Evolutionary conservation across 2,113 vertebrate genomes (phyloP), one percentile per base, ranked within the genome.

Genomic region (Brachyistius frenatus): DNA sequence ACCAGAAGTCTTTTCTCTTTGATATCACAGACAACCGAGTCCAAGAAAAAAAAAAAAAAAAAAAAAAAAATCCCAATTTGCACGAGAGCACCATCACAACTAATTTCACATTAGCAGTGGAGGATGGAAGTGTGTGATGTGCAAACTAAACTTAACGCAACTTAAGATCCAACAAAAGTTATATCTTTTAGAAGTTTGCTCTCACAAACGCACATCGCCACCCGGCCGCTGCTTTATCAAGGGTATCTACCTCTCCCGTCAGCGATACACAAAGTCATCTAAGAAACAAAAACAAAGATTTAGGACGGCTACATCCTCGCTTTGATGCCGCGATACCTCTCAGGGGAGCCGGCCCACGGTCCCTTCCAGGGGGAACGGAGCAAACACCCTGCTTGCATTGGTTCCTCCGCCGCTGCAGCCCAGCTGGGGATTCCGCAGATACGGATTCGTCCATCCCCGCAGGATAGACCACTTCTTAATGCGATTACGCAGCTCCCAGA

Each of bases 401-500:
- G 36, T 35, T 76, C 58, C 68, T n/a, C 72, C 73, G 36, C 71
- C 23, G 23, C 23, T 23, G 23, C 23, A 23, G 23, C 23, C 23
- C 23, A 23, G 23, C 23, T 1, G 23, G 23, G 23, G 23, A 23
- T 23, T 23, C 66, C 67, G 15, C 3, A 68, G 78, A 84, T 89
- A 53, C 73, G 0, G 66, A 88, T 89, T 90, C 83, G 73, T 71
- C 90, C 81, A 71, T 83, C 82, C 81, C 82, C 80, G 91, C 62
- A 87, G 90, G 86, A 88, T 71, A 82, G 66, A 66, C 71, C 83
- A 68, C 74, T 67, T 23, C 64, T 84, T 94, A 94, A 95, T 92
- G 76, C 76, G 91, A 94, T 94, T 94, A 93, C 84, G 65, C 78
- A 71, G 81, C 78, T 57, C 44, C 23, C 64, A 86, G 89, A 93